A percentile compares a stretch with the other conserved stretches of the same genome.
phyloP scores from a whole-genome alignment of 2,113 vertebrate genomes.

The Cebus imitator region DNA sequence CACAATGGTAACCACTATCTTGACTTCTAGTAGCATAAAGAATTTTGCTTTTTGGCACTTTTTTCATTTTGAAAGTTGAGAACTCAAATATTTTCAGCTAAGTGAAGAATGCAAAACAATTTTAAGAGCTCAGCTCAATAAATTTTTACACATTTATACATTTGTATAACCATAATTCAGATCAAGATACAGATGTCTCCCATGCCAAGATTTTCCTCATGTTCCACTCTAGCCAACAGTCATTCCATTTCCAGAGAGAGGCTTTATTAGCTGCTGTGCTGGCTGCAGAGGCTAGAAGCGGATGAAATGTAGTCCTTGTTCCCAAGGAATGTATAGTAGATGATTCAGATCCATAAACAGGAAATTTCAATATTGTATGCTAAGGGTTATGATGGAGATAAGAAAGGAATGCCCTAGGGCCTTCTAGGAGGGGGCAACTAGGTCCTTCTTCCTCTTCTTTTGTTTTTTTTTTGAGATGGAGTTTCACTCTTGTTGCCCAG shows the following conservation, averaged over 20 bases:
- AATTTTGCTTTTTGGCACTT: not conserved
- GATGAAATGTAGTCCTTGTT: not conserved
- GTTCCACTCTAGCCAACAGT: not conserved
- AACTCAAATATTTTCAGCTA: not conserved
- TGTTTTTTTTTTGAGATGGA: not conserved
- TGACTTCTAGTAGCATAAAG: not conserved
- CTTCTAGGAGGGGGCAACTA: not conserved
- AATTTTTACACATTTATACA: not conserved
- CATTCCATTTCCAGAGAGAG: not conserved
- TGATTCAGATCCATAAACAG: not conserved
- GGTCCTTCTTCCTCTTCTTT: not conserved
- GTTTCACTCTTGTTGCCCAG: too few relatives aligned
- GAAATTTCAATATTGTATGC: not conserved
- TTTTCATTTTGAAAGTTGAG: not conserved
- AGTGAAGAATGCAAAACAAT: not conserved
- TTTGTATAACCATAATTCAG: not conserved
- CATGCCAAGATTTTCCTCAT: not conserved
- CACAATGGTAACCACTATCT: not conserved
- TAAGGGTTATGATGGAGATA: not conserved
- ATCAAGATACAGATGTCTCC: not conserved
- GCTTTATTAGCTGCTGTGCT: not conserved
- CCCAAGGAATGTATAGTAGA: not conserved
- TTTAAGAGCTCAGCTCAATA: not conserved
- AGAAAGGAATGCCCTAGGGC: not conserved
- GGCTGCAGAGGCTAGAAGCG: not conserved